Conservation (phyloP, 2,888 invertebrate species). For the Carterocephalus palaemon region DNA sequence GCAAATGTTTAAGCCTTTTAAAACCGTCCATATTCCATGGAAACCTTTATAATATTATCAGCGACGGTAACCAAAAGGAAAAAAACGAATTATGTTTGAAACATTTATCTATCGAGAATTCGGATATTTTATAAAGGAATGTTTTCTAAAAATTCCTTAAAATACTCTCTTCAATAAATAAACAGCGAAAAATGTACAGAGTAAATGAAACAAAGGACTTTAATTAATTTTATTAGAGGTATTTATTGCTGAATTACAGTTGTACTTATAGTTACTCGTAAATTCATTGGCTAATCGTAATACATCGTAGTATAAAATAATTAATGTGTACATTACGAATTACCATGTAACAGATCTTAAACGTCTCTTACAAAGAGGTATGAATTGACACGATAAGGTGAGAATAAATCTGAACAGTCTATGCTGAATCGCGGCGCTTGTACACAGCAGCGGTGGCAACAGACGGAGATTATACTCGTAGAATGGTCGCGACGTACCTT, state of each 20-base stretch:
- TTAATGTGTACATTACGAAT: too few species aligned
- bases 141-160: slow-evolving; percentile 28
- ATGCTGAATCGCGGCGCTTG: neutral
- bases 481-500: slow-evolving; percentile 2
- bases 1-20: slow-evolving; percentile 58
- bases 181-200: too few species aligned
- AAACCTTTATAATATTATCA: slow-evolving; percentile 31
- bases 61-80: slow-evolving; percentile 1
- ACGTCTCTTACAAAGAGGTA: too few species aligned
- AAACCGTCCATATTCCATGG: slow-evolving; percentile 28
- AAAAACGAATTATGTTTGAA: slow-evolving; percentile 10
- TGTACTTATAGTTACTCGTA: too few species aligned
- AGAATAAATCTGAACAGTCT: neutral
- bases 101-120: slow-evolving; percentile 2
- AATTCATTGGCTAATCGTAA: too few species aligned
- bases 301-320: too few species aligned
- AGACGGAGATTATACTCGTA: neutral
- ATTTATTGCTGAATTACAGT: too few species aligned
- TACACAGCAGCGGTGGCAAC: slow-evolving; percentile 6
- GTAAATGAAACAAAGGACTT: too few species aligned
- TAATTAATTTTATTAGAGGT: too few species aligned
- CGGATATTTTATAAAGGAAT: slow-evolving; percentile 1
- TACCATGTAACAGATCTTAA: too few species aligned
- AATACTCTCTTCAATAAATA: slow-evolving; percentile 28
- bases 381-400: too few species aligned